Conservation (phyloP, 2,797 vertebrate genomes). For the Clarias laeviceps region DNA sequence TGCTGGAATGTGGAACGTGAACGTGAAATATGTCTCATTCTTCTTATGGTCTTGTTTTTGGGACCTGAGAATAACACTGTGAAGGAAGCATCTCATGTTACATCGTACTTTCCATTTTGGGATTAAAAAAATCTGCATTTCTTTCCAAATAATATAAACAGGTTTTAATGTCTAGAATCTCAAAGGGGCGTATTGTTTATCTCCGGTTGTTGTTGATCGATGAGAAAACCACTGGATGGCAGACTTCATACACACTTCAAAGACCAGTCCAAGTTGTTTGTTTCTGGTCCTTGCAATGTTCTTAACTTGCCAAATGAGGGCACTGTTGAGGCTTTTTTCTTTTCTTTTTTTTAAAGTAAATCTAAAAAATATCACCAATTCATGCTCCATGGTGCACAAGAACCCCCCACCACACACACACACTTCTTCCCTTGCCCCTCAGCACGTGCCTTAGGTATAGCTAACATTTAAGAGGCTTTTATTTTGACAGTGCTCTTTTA, state of each 20-base stretch:
- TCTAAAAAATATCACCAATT: constrained; percentile 35
- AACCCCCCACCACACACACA: not conserved
- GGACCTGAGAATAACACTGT: not conserved
- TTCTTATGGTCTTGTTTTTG: not conserved
- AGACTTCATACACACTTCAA: constrained; percentile 26
- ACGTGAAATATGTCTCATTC: not conserved
- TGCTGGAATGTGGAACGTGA: not conserved
- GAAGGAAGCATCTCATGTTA: no score
- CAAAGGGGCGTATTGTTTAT: not conserved
- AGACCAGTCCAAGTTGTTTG: not conserved
- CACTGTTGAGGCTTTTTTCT: constrained; percentile 53
- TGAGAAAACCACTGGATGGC: constrained; percentile 27
- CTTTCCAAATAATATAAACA: not conserved
- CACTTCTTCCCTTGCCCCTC: not conserved
- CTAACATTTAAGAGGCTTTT: constrained; percentile 57
- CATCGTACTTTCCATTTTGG: not conserved
- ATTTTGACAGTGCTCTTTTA: constrained; percentile 61
- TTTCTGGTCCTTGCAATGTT: not conserved
- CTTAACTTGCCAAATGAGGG: constrained; percentile 54
- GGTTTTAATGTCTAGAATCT: not conserved
- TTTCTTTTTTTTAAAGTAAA: not conserved
- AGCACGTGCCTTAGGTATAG: constrained; percentile 50
- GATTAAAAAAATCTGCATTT: not conserved
- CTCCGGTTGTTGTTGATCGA: not conserved
- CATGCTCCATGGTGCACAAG: constrained; percentile 35